Evolutionary conservation across 2,888 invertebrate genomes (phyloP).

Genomic region (Papilio gigon): DNA sequence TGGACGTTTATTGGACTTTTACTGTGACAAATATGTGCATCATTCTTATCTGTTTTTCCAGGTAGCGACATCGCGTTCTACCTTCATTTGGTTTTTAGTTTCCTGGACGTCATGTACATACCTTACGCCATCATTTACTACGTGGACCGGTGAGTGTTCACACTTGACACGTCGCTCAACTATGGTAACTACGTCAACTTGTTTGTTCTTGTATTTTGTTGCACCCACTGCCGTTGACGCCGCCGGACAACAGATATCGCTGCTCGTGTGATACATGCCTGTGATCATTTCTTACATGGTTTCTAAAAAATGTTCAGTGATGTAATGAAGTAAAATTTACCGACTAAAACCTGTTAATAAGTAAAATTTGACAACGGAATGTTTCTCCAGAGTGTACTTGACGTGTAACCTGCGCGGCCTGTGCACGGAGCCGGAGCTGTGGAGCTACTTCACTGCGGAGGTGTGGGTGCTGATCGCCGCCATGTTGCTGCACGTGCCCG

Average conservation of each 20-base stretch:
- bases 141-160: slow-evolving; percentile 82
- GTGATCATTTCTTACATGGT: too few relatives aligned
- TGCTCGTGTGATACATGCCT: too few relatives aligned
- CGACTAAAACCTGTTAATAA: too few relatives aligned
- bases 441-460: slow-evolving; percentile 87
- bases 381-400: slow-evolving; percentile 86
- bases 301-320: too few relatives aligned
- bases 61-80: slow-evolving; percentile 86
- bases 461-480: slow-evolving; percentile 86
- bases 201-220: too few relatives aligned
- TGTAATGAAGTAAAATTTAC: too few relatives aligned
- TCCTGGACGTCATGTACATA: slow-evolving; percentile 90
- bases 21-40: too few relatives aligned
- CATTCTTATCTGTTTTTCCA: slow-evolving; percentile 71
- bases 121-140: slow-evolving; percentile 92
- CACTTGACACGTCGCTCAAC: not conserved
- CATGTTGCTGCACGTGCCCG: slow-evolving; percentile 85
- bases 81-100: slow-evolving; percentile 87
- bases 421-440: slow-evolving; percentile 85
- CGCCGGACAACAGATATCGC: too few relatives aligned
- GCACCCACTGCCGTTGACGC: too few relatives aligned
- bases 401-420: slow-evolving; percentile 87
- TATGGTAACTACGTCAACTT: too few relatives aligned
- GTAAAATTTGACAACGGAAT: too few relatives aligned
- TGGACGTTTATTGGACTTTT: not conserved